phyloP scores from a whole-genome alignment of 2,113 vertebrate genomes.

The Peromyscus leucopus region DNA sequence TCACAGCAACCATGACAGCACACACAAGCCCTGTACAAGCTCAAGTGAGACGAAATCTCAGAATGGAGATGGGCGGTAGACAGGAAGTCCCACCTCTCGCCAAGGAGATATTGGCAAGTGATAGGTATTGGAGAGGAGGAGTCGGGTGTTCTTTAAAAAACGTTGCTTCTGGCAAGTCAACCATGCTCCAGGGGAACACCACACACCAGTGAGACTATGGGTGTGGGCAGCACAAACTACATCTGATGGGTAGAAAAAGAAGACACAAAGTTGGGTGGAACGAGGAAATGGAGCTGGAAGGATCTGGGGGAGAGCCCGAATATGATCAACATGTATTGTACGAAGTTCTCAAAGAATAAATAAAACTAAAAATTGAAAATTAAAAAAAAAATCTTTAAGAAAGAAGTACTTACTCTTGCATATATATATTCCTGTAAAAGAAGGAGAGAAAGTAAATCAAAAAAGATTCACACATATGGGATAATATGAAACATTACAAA shows the following conservation, averaged over 20 bases:
- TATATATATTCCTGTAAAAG: conserved; percentile 94
- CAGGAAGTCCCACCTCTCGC: not conserved
- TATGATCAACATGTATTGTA: not conserved
- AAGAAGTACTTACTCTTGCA: conserved; percentile 93
- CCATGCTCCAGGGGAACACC: not conserved
- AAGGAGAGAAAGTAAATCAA: conserved; percentile 79
- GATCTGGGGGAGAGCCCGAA: not conserved
- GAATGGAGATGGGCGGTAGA: not conserved
- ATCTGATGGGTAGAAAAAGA: not conserved
- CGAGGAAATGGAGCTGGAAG: not conserved
- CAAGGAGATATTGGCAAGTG: not conserved
- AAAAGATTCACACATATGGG: conserved; percentile 17
- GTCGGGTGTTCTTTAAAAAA: not conserved
- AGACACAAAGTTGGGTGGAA: not conserved
- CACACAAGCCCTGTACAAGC: no score
- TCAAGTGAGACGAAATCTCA: not conserved
- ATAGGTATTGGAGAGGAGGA: not conserved
- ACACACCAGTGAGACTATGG: not conserved
- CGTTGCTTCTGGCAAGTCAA: not conserved
- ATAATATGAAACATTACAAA: conserved; percentile 17
- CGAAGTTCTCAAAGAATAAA: not conserved
- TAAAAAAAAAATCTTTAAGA: not conserved
- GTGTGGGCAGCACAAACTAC: not conserved
- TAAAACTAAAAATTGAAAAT: not conserved
- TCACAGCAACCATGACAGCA: no score